A percentile compares a stretch with the other conserved stretches of the same genome.
Conservation (phyloP, 2,113 vertebrate genomes). For the Morone saxatilis region DNA sequence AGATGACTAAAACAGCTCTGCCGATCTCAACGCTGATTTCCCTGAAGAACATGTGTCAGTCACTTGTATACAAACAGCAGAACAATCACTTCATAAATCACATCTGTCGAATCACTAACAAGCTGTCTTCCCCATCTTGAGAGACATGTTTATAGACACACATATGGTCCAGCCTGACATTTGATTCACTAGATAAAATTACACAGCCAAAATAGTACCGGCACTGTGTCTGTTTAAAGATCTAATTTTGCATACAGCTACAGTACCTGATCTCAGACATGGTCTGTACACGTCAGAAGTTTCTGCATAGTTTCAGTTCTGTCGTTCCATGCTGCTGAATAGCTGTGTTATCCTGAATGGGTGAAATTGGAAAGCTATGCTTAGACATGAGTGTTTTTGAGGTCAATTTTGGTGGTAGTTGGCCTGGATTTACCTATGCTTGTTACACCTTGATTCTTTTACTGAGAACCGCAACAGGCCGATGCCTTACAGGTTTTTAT, state of each 20-base stretch:
- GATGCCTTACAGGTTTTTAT: not conserved
- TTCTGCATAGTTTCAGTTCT: not conserved
- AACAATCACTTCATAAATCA: not conserved
- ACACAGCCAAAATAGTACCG: constrained; percentile 23
- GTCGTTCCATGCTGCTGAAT: not conserved
- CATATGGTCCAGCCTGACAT: not conserved
- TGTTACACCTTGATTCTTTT: not conserved
- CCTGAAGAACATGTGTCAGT: not conserved
- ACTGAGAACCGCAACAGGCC: not conserved
- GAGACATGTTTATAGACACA: not conserved
- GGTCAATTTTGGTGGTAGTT: not conserved
- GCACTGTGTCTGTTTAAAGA: constrained; percentile 7
- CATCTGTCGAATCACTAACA: not conserved
- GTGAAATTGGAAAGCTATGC: not conserved
- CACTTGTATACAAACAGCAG: not conserved
- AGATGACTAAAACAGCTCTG: not conserved
- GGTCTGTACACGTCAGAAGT: not conserved
- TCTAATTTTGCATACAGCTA: not conserved
- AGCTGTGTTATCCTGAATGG: not conserved
- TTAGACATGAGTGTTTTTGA: not conserved
- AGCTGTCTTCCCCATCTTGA: not conserved
- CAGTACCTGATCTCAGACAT: not conserved
- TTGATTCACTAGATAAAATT: constrained; percentile 18
- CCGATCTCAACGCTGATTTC: not conserved
- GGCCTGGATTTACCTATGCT: not conserved